phyloP scores from a whole-genome alignment of 2,113 vertebrate species.

The Stigmatopora nigra region DNA sequence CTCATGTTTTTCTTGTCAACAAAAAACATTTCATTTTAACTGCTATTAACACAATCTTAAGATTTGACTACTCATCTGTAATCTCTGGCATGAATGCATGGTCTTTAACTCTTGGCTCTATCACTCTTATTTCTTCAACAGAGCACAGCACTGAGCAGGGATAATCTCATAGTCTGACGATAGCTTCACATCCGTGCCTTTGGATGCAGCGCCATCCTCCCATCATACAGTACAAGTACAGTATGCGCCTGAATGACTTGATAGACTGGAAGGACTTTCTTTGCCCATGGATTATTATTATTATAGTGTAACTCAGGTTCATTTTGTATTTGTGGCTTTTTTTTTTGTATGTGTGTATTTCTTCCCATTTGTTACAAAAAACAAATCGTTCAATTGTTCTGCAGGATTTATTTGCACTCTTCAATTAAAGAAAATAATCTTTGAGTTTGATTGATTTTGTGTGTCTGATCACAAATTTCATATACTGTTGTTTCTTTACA shows the following conservation, averaged over 20 bases:
- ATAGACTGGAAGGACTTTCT: slow-evolving; percentile 20
- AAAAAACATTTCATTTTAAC: neutral
- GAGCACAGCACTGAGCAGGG: slow-evolving; percentile 71
- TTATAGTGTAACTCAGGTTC: slow-evolving; percentile 52
- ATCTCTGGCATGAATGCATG: slow-evolving; percentile 21
- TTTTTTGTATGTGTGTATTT: slow-evolving; percentile 27
- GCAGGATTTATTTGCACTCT: slow-evolving; percentile 45
- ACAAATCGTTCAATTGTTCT: slow-evolving; percentile 33
- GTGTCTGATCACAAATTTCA: neutral
- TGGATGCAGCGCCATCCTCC: neutral
- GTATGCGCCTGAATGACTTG: slow-evolving; percentile 1
- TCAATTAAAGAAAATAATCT: slow-evolving; percentile 34
- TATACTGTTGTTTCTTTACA: too few species aligned
- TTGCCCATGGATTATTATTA: slow-evolving; percentile 10
- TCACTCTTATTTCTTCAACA: slow-evolving; percentile 65
- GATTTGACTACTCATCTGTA: neutral
- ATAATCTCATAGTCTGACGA: slow-evolving; percentile 69
- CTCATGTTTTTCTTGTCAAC: too few species aligned
- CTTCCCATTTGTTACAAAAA: neutral
- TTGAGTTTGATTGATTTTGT: too few species aligned
- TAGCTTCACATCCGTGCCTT: slow-evolving; percentile 29
- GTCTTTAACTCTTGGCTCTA: slow-evolving; percentile 62
- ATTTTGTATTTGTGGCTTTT: slow-evolving; percentile 37
- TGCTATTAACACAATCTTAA: slow-evolving; percentile 17
- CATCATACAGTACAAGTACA: neutral